phyloP scores from a whole-genome alignment of 2,797 vertebrate genomes.

The Arctocebus calabarensis region DNA sequence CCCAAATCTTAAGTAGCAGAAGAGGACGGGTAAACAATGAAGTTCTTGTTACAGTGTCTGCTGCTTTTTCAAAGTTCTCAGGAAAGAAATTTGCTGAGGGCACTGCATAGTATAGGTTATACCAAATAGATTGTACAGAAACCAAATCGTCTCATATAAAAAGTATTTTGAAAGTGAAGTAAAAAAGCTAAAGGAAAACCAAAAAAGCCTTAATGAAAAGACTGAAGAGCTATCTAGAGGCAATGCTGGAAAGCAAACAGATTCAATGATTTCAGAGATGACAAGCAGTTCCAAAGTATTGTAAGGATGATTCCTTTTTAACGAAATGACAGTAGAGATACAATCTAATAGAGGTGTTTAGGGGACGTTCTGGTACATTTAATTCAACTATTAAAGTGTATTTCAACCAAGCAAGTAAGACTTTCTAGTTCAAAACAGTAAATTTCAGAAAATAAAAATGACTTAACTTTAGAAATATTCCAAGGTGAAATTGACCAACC shows the following conservation, averaged over 20 bases:
- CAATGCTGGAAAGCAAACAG: neutral
- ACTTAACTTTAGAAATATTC: conserved; percentile 34
- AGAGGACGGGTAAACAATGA: conserved; percentile 63
- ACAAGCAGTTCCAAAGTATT: conserved; percentile 54
- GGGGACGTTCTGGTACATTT: neutral
- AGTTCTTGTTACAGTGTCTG: conserved; percentile 34
- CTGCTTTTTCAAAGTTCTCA: conserved; percentile 53
- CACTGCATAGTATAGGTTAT: neutral
- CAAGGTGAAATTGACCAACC: neutral
- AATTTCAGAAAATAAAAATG: conserved; percentile 66
- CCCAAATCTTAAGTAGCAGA: neutral
- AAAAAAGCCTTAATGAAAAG: conserved; percentile 35
- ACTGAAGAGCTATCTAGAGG: conserved; percentile 44
- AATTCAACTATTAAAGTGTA: conserved; percentile 24
- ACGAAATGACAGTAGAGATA: neutral
- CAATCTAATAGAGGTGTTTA: neutral
- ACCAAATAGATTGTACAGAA: neutral
- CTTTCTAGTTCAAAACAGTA: conserved; percentile 23
- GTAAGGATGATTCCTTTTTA: neutral
- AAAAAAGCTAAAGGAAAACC: neutral
- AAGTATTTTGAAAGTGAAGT: conserved; percentile 54
- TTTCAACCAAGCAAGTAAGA: neutral
- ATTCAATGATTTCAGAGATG: conserved; percentile 7
- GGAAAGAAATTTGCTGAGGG: conserved; percentile 63
- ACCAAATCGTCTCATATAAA: neutral